These are phyloP conservation scores for Heteromormyrus szaboi DNA, from an alignment of 2,797 vertebrate genomes.

Conservation along the genomic window DNA sequence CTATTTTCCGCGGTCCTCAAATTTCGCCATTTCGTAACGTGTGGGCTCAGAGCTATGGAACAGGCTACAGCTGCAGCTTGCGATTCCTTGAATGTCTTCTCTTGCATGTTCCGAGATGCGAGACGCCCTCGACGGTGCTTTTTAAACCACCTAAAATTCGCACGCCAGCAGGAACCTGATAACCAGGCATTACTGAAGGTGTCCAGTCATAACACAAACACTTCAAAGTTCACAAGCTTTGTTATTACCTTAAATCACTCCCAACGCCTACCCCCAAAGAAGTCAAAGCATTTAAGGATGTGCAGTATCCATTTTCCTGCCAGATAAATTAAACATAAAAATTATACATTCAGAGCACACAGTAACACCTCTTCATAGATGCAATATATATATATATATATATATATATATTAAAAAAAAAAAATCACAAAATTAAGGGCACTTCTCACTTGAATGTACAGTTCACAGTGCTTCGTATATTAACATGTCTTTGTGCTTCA, in stretches of 20 bases:
- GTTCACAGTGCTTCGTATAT: constrained; percentile 2
- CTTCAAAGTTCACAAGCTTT: background rate
- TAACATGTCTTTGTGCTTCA: background rate
- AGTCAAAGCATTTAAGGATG: background rate
- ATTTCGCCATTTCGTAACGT: background rate
- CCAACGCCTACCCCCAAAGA: background rate
- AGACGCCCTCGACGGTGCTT: background rate
- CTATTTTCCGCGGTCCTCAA: background rate
- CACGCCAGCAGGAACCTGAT: background rate
- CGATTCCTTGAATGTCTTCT: background rate
- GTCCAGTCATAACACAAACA: background rate
- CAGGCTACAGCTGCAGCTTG: background rate
- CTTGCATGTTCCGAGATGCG: background rate
- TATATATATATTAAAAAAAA: background rate
- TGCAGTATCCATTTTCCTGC: background rate
- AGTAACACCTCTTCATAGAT: background rate
- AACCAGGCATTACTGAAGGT: background rate
- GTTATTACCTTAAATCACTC: background rate
- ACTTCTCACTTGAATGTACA: background rate
- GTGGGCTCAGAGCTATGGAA: background rate
- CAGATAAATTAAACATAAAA: constrained; percentile 7
- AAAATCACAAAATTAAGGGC: background rate
- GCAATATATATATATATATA: background rate
- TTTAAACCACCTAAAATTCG: background rate
- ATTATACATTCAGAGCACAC: background rate